Conservation (phyloP, 1,140 invertebrate species). For the Danaus plexippus region DNA sequence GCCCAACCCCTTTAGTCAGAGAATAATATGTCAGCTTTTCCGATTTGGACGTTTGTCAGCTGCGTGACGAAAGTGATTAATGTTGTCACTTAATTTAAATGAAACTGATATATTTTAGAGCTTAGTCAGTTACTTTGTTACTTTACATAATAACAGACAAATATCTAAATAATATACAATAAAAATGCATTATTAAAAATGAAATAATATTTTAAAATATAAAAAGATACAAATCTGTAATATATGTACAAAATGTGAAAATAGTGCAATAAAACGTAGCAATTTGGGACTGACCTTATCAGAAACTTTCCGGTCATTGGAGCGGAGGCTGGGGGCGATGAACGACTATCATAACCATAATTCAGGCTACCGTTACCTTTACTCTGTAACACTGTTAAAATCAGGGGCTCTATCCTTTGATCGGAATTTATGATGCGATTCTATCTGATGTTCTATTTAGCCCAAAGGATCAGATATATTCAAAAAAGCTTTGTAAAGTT, state of each 20-base stretch:
- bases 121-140: background rate
- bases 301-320: constrained; percentile 51
- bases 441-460: too few relatives aligned
- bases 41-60: constrained; percentile 19
- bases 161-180: background rate
- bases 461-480: too few relatives aligned
- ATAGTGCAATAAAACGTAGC: constrained; percentile 9
- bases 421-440: too few relatives aligned
- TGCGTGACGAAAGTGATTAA: constrained; percentile 2
- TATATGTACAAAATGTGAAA: background rate
- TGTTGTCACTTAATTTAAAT: constrained; percentile 1
- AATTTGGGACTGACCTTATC: constrained; percentile 48
- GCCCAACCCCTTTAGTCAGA: constrained; percentile 21
- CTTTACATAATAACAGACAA: background rate
- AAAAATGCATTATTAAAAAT: too few relatives aligned
- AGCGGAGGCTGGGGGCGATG: constrained; percentile 32
- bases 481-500: too few relatives aligned
- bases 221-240: background rate
- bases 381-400: constrained; percentile 10
- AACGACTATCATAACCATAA: constrained; percentile 31
- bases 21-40: constrained; percentile 43
- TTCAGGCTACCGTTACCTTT: constrained; percentile 13
- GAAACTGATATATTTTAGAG: constrained; percentile 5
- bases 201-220: constrained; percentile 6
- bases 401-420: background rate